Evolutionary conservation across 2,113 vertebrate species (phyloP).

Genomic region (Elaphurus davidianus): DNA sequence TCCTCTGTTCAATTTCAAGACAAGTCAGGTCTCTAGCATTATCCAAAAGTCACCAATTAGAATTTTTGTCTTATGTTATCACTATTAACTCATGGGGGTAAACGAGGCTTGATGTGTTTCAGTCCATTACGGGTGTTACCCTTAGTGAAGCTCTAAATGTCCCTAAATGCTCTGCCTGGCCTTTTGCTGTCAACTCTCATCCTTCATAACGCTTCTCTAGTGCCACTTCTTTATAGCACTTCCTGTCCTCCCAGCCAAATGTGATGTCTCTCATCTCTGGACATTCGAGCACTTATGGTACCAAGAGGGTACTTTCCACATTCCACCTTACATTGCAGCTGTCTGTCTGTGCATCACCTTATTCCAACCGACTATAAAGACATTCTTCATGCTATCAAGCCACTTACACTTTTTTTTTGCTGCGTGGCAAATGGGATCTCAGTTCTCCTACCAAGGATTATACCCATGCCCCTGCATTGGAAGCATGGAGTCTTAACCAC

Average conservation of each 20-base stretch:
- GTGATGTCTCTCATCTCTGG: not conserved
- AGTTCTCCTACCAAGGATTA: not conserved
- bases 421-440: not conserved
- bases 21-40: not conserved
- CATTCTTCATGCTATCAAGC: not conserved
- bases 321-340: not conserved
- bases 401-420: not conserved
- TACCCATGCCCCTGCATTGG: not conserved
- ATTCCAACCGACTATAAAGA: fast-evolving
- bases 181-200: not conserved
- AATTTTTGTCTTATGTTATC: not conserved
- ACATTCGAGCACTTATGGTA: not conserved
- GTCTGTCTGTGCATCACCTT: not conserved
- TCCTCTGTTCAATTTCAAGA: not conserved
- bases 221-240: not conserved
- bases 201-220: not conserved
- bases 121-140: not conserved
- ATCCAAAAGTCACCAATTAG: not conserved
- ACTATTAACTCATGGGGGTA: not conserved
- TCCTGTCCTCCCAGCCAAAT: not conserved
- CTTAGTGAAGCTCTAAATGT: not conserved
- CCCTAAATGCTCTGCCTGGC: not conserved
- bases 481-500: not conserved
- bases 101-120: not conserved
- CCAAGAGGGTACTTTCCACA: not conserved